Evolutionary conservation across 2,797 vertebrate genomes (phyloP), one percentile per base, ranked within the genome.

Genomic region (Cottoperca gobio): DNA sequence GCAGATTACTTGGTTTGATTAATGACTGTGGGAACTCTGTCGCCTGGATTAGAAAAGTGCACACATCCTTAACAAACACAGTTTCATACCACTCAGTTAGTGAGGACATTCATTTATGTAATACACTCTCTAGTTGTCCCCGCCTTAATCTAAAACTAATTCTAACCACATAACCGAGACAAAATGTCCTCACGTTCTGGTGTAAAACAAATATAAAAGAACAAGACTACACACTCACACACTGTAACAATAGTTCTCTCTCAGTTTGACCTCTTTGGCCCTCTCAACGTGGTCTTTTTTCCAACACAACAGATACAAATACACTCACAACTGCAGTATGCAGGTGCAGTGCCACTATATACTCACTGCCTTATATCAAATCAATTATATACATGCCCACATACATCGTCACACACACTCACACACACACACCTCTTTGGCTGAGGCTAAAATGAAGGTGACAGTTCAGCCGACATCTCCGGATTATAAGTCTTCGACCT

Each of bases 1-100:
- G 62, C 40, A 54, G 61, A 78, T 78, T 60, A 72, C 54, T 54
- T 16, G 42, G 61, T 35, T 57, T 73, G 49, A 73, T 68, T 55
- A 62, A 57, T 62, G 63, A 39, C 57, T 23, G 69, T 57, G 57
- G 28, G 50, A 63, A 50, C 4, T 72, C 45, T 49, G n/a, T 24
- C 28, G 31, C 4, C 52, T 33, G 43, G n/a, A 52, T 77, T 59
- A 70, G 5, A 42, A n/a, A 58, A 23, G 14, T 2, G 1, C 54
- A 50, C 19, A 14, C 48, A 17, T 17, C 28, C 50, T 65, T n/a
- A 54, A 14, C 31, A 21, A 55, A 48, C 33, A 23, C 48, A 19
- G 17, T 70, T 50, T 50, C 13, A n/a, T 14, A 28, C 4, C 48
- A 59, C 21, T 35, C 8, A 33, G 31, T 33, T 8, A 33, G 31